Percentiles rank a stretch among this genome's conserved stretches.
These are phyloP conservation scores for Drosophila orosa DNA, from an alignment of 1,140 invertebrate species.

Conservation along the genomic window DNA sequence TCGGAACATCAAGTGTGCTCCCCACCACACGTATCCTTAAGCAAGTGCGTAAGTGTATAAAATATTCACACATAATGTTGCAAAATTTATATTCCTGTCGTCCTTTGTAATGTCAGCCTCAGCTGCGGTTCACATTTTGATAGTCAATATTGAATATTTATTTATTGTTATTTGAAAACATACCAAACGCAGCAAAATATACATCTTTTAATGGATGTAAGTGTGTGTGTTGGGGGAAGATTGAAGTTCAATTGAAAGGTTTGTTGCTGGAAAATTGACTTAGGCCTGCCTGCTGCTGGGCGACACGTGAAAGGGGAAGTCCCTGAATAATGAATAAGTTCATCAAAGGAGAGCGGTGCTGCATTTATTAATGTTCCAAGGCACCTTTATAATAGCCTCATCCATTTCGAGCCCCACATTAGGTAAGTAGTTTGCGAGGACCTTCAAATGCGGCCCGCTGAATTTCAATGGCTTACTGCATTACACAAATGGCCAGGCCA, in stretches of 20 bases:
- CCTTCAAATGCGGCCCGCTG: slow-evolving; percentile 21
- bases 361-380: slow-evolving; percentile 9
- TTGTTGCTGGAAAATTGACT: slow-evolving; percentile 16
- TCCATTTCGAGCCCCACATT: neutral
- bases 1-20: slow-evolving; percentile 6
- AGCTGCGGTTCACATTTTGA: slow-evolving; percentile 58
- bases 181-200: slow-evolving; percentile 10
- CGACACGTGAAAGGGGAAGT: neutral
- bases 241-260: slow-evolving; percentile 18
- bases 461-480: slow-evolving; percentile 37
- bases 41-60: slow-evolving; percentile 28
- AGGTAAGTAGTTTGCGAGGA: neutral
- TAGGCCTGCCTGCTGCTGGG: neutral
- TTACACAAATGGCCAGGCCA: slow-evolving; percentile 22
- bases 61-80: slow-evolving; percentile 52
- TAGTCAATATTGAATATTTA: slow-evolving; percentile 68
- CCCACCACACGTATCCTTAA: slow-evolving; percentile 25
- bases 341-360: neutral
- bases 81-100: slow-evolving; percentile 40
- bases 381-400: neutral
- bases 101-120: slow-evolving; percentile 62
- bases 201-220: slow-evolving; percentile 14
- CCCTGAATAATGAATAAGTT: slow-evolving; percentile 10
- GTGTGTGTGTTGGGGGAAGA: neutral
- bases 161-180: slow-evolving; percentile 62